These are phyloP conservation scores for Dryas iulia DNA, from an alignment of 1,140 invertebrate genomes.

Conservation along the genomic window DNA sequence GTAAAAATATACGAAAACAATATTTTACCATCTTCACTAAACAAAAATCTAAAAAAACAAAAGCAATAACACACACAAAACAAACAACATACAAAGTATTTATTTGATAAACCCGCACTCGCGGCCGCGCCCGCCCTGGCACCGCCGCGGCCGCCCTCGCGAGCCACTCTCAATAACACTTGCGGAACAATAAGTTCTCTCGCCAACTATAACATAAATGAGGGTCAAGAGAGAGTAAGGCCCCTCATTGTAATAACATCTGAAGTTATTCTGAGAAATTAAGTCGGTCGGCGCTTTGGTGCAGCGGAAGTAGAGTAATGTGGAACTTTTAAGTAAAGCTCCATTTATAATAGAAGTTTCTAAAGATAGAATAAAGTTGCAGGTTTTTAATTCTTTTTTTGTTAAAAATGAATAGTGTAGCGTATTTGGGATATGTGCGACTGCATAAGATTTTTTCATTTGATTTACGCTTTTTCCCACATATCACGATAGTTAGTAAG, in stretches of 20 bases:
- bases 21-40: not conserved
- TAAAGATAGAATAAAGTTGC: not conserved
- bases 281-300: not conserved
- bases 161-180: not conserved
- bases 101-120: not conserved
- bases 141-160: not conserved
- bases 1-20: too few species aligned
- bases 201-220: constrained; percentile 1
- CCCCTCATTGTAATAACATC: not conserved
- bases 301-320: not conserved
- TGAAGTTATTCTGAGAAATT: not conserved
- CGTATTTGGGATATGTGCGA: too few species aligned
- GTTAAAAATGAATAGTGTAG: too few species aligned
- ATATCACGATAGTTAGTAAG: too few species aligned
- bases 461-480: too few species aligned
- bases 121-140: not conserved
- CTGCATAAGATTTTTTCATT: too few species aligned
- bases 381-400: too few species aligned
- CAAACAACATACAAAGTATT: not conserved
- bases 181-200: not conserved
- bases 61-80: not conserved
- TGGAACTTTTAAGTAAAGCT: not conserved
- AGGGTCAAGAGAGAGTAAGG: not conserved
- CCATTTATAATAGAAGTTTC: not conserved
- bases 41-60: not conserved